Base-by-base conservation (phyloP, 2,888 invertebrate species). In the Labia minor region DNA sequence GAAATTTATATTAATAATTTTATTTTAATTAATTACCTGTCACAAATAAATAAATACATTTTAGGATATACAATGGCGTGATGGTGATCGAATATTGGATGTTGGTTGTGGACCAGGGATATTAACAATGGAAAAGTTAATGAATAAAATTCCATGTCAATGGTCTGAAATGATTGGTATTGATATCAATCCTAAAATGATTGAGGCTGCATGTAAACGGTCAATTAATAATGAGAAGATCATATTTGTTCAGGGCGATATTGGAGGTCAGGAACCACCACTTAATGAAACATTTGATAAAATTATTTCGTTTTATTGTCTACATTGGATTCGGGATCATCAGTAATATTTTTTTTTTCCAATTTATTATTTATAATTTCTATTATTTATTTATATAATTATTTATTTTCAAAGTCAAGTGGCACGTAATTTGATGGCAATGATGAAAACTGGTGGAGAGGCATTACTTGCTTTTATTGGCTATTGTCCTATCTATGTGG, bases 271-370 rank as follows among this genome's bases (percentile, higher is more conserved):
- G 0, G 74, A 79, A 20, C 70, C 86, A 64, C 82, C 83, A 0
- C 74, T 76, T 0, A 77, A 82, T 19, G 80, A 77, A 65, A 74
- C 77, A 21, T 90, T 87, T 73, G 82, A 86, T 73, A 87, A 89
- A 73, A 82, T 84, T 0, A 84, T 89, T 66, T 90, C 90, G 0
- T 90, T 90, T 74, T 90, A 89, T 75, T 85, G 89, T 69, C 78
- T 92, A 1, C 90, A 91, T 73, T 91, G 91, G 91, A 84, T 90
- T 33, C 83, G 83, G 71, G 82, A 89, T 73, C 86, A 87, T 75
- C 81, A 83, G 87, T 88, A 79, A 78, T 81, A 72, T 61, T n/a
- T n/a, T n/a, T n/a, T n/a, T n/a, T n/a, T n/a, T n/a, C n/a, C n/a
- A n/a, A n/a, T n/a, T n/a, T n/a, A n/a, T n/a, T n/a, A n/a, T n/a